Conservation (phyloP, 2,797 vertebrate genomes). For the Anas acuta region DNA sequence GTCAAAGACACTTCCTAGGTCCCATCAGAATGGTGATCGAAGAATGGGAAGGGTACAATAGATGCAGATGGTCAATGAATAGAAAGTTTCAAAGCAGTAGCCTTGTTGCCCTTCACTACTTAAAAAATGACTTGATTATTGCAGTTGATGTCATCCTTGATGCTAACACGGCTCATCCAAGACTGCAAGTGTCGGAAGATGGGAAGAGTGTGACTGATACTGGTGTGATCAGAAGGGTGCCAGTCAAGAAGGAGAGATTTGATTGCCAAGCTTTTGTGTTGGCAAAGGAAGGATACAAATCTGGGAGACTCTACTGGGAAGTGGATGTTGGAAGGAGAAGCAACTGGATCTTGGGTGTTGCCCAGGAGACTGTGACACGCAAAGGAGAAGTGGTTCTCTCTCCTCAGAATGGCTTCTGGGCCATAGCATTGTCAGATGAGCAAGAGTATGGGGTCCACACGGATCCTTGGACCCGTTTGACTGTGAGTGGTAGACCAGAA, state of each 20-base stretch:
- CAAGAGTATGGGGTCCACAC: background rate
- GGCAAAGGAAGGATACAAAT: background rate
- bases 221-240: background rate
- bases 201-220: background rate
- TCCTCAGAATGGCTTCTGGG: background rate
- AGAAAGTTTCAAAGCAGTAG: background rate
- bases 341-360: background rate
- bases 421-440: background rate
- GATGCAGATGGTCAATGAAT: too few relatives aligned
- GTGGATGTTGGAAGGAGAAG: background rate
- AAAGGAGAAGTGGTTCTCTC: background rate
- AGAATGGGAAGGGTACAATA: too few relatives aligned
- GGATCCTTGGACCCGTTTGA: background rate
- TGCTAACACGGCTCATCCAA: background rate
- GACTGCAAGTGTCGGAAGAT: background rate
- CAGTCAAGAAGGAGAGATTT: background rate
- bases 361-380: background rate
- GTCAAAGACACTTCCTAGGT: background rate
- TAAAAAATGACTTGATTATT: background rate
- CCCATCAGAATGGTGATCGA: too few relatives aligned
- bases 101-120: too few relatives aligned
- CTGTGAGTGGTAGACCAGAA: background rate
- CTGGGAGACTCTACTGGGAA: background rate
- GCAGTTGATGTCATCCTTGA: background rate
- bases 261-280: background rate